Conservation (phyloP, 2,113 vertebrate genomes). For the Phylloscopus trochilus region DNA sequence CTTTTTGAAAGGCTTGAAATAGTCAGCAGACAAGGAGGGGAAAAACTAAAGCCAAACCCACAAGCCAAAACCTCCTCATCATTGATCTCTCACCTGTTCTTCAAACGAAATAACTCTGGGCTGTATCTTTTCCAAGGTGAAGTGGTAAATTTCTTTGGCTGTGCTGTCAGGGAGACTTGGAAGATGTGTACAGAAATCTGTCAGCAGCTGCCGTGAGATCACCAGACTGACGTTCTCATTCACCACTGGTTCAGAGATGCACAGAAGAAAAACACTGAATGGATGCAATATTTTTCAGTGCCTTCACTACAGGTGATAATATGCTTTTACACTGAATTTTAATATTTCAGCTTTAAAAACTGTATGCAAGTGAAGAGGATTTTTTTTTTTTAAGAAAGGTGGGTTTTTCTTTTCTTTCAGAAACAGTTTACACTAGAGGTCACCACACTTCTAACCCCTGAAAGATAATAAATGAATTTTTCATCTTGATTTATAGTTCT, state of each 20-base stretch:
- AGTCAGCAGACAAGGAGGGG: neutral
- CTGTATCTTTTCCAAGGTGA: slow-evolving; percentile 97
- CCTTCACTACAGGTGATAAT: neutral
- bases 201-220: slow-evolving; percentile 95
- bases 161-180: slow-evolving; percentile 91
- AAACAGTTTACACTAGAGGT: neutral
- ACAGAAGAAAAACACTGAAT: neutral
- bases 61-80: rapidly evolving
- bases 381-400: neutral
- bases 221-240: slow-evolving; percentile 98
- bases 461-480: rapidly evolving
- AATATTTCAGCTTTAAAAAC: neutral
- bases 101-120: slow-evolving; percentile 98
- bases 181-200: slow-evolving; percentile 95
- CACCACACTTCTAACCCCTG: neutral
- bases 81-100: slow-evolving; percentile 83
- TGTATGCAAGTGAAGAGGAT: neutral
- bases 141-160: slow-evolving; percentile 95
- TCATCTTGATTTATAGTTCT: neutral
- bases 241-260: slow-evolving; percentile 81
- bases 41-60: neutral
- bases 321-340: neutral
- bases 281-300: neutral
- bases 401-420: neutral
- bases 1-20: neutral